Evolutionary conservation across 1,140 invertebrate genomes (phyloP), one percentile per base, ranked within the genome.

Genomic region (Lamellibrachia luymesi): DNA sequence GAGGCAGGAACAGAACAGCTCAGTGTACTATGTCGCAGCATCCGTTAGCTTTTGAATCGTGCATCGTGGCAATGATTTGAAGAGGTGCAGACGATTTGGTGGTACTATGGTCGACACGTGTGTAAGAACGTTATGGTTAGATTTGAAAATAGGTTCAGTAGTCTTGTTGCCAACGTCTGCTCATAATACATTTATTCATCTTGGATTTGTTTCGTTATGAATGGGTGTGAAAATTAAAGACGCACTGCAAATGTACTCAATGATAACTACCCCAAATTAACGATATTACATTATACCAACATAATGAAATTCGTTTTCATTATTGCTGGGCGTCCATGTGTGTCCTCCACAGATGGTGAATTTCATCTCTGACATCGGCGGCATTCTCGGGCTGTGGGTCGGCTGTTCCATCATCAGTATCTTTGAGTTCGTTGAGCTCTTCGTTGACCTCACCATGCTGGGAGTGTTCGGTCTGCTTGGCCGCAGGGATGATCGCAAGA

Each of bases 311-410:
- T 38, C 38, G 38, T 38, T 0, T 38, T 38, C 38, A 38, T 80
- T 22, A 8, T 80, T 17, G 13, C 64, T 80, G 17, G 13, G 25
- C 25, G 13, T 80, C 2, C 64, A 22, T 22, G 8, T 80, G 64
- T 80, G 64, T 80, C 2, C 17, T 80, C 64, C 90, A 51, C 56
- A 93, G 93, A 27, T n/a, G 89, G 49, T 50, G 2, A 90, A 38
- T n/a, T 93, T 51, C 93, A 90, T 93, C 1, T 93, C 93, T 80
- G 93, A 93, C 89, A 51, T 93, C 89, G 93, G 93, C 25, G 93
- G 93, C 50, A 90, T 93, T 25, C 80, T 93, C 5, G 93, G 93
- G 7, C 92, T 93, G 90, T 93, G 92, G 92, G 27, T 93, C 50
- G 93, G 93, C 64, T 93, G 92, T n/a, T 92, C 93, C 80, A 52